Evolutionary conservation across 2,797 vertebrate genomes (phyloP).

Genomic region (Catostomus latipinnis): DNA sequence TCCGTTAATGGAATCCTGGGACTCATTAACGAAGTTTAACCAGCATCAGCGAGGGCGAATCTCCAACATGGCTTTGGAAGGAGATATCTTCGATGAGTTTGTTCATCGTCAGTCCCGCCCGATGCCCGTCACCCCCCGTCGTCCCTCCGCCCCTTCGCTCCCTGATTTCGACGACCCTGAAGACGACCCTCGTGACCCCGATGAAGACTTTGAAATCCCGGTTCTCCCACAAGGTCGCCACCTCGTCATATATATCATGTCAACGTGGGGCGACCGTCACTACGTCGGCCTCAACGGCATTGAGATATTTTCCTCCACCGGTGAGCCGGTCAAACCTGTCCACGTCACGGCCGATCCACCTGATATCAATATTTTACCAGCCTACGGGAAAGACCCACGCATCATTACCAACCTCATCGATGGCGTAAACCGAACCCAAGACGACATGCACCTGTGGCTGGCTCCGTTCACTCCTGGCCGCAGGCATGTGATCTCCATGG

Average conservation of each 20-base stretch:
- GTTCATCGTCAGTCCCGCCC: conserved; percentile 82
- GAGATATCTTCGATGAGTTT: conserved; percentile 93
- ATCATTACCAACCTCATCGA: conserved; percentile 88
- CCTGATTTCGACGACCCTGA: conserved; percentile 68
- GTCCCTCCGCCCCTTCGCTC: conserved; percentile 50
- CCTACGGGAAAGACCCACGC: conserved; percentile 90
- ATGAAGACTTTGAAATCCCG: conserved; percentile 90
- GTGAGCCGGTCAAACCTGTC: conserved; percentile 82
- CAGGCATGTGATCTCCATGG: conserved; percentile 83
- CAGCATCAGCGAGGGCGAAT: conserved; percentile 91
- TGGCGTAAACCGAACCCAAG: conserved; percentile 91
- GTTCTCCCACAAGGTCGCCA: conserved; percentile 88
- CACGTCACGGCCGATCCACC: conserved; percentile 86
- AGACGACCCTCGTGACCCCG: conserved; percentile 67
- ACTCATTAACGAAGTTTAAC: conserved; percentile 90
- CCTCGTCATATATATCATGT: conserved; percentile 86
- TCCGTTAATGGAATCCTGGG: conserved; percentile 89
- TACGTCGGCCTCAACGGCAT: conserved; percentile 96
- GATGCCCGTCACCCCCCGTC: conserved; percentile 20
- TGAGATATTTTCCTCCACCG: conserved; percentile 91
- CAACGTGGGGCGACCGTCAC: conserved; percentile 96
- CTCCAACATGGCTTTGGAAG: conserved; percentile 87
- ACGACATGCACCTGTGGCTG: conserved; percentile 98
- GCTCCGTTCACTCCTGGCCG: conserved; percentile 90
- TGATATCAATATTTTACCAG: conserved; percentile 91